phyloP scores from a whole-genome alignment of 2,113 vertebrate genomes.

The Ageneiosus marmoratus region DNA sequence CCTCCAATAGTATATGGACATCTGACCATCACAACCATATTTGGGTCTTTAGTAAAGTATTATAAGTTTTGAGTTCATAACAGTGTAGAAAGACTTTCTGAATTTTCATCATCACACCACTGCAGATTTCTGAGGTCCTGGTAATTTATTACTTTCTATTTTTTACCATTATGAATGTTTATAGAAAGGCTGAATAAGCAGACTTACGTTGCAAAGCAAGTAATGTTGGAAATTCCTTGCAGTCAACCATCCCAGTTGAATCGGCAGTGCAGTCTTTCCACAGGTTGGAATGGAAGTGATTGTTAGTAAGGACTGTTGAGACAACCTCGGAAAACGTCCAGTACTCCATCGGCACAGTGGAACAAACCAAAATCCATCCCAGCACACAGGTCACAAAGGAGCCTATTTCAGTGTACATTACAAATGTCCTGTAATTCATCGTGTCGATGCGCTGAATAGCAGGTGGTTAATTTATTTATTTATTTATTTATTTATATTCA shows the following conservation, averaged over 20 bases:
- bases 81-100: not conserved
- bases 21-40: not conserved
- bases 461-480: not conserved
- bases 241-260: constrained; percentile 90
- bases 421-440: constrained; percentile 66
- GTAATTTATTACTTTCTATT: not conserved
- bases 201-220: constrained; percentile 86
- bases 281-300: constrained; percentile 89
- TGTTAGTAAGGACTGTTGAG: constrained; percentile 84
- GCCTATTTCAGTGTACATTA: constrained; percentile 82
- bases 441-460: not conserved
- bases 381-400: constrained; percentile 82
- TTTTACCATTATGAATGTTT: not conserved
- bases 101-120: not conserved
- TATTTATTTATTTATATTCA: not conserved
- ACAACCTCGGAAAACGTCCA: constrained; percentile 90
- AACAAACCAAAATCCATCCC: constrained; percentile 89
- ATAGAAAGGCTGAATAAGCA: not conserved
- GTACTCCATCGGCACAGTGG: constrained; percentile 88
- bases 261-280: constrained; percentile 92
- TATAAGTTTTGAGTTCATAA: not conserved
- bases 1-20: not conserved
- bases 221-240: constrained; percentile 92
- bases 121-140: not conserved
- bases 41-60: not conserved